phyloP scores from a whole-genome alignment of 2,888 invertebrate genomes.

The Caenorhabditis drosophilae region DNA sequence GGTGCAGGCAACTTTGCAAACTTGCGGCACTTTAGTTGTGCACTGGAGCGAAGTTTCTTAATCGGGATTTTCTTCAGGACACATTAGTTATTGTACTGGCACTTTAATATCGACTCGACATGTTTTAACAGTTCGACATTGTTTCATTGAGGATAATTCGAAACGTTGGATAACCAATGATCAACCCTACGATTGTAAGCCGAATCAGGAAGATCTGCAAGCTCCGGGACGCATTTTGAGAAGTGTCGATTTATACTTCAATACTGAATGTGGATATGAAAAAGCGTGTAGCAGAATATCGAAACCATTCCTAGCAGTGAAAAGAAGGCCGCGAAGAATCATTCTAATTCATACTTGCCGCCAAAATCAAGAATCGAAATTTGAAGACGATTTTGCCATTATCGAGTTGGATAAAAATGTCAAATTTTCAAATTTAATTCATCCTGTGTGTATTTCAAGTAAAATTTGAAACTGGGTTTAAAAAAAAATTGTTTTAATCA shows the following conservation, averaged over 20 bases:
- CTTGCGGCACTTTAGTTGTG: too few relatives aligned
- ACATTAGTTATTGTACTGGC: conserved; percentile 24
- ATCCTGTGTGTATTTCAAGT: conserved; percentile 8
- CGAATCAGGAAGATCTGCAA: not conserved
- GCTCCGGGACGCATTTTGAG: not conserved
- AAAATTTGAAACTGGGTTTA: not conserved
- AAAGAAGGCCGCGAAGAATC: not conserved
- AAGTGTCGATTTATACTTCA: not conserved
- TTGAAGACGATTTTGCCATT: conserved; percentile 23
- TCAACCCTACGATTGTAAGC: not conserved
- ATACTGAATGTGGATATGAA: not conserved
- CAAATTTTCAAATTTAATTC: conserved; percentile 5
- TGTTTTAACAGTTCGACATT: conserved; percentile 24
- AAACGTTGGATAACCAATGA: not conserved
- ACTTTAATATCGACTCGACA: conserved; percentile 21
- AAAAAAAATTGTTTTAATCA: not conserved
- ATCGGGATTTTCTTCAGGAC: too few relatives aligned
- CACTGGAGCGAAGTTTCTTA: too few relatives aligned
- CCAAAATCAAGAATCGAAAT: not conserved
- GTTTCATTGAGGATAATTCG: conserved; percentile 6
- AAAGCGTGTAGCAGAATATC: not conserved
- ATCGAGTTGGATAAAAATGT: conserved; percentile 17
- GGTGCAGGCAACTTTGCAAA: too few relatives aligned
- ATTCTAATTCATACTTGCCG: not conserved
- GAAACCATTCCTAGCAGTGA: not conserved